phyloP scores from a whole-genome alignment of 1,140 invertebrate species.

The Macrotrachela quadricornifera region DNA sequence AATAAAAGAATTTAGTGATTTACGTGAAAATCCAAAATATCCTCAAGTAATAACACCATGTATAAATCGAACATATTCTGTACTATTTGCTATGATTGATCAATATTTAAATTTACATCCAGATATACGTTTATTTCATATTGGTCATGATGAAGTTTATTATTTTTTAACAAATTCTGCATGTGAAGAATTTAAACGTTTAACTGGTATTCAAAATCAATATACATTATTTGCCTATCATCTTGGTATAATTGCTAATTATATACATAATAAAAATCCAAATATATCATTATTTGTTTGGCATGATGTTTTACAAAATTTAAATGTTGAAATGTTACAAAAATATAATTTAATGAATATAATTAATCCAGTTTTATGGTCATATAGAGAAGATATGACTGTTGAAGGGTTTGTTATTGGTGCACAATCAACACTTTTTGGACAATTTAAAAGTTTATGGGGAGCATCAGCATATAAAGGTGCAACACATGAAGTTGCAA shows the following conservation, averaged over 20 bases:
- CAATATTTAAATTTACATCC: conserved; percentile 44
- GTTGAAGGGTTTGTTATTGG: not conserved
- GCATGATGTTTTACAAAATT: conserved; percentile 8
- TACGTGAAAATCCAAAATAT: conserved; percentile 5
- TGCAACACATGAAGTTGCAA: conserved; percentile 39
- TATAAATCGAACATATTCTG: not conserved
- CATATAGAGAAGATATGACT: not conserved
- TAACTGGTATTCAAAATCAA: too few species aligned
- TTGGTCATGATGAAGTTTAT: conserved; percentile 40
- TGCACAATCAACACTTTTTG: not conserved
- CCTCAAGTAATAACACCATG: conserved; percentile 1
- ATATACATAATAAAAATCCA: conserved; percentile 4
- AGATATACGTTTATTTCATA: conserved; percentile 33
- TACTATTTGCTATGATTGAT: conserved; percentile 43
- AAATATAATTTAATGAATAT: too few species aligned
- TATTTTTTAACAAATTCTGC: not conserved
- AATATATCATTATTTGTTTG: conserved; percentile 1
- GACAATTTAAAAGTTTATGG: conserved; percentile 50
- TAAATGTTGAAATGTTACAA: too few species aligned
- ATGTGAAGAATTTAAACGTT: not conserved
- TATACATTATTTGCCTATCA: too few species aligned
- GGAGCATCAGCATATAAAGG: conserved; percentile 72
- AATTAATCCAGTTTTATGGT: conserved; percentile 5
- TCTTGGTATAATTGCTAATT: conserved; percentile 1
- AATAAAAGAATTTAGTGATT: conserved; percentile 1